Evolutionary conservation across 2,113 vertebrate genomes (phyloP), one percentile per base, ranked within the genome.

Genomic region (Cisticola juncidis): DNA sequence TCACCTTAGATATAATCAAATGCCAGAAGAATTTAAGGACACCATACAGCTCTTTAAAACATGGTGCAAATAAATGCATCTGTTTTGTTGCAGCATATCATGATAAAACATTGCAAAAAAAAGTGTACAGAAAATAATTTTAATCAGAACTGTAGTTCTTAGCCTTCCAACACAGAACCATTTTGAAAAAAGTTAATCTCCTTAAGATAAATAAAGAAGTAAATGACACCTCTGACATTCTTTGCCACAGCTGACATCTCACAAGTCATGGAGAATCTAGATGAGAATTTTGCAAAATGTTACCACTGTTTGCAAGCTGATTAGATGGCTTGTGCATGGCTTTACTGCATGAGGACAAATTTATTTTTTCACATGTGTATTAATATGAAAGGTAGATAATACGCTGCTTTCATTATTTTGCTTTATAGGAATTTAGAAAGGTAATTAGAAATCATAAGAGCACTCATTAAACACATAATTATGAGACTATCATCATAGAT

Each of bases 291-390:
- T 93, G n/a, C 1, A 4, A 76, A 68, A 57, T 22, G 3, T 68
- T 93, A 76, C 25, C 25, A 51, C 21, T 66, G 36, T 26, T 73
- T 90, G 54, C 56, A 83, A 45, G 11, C 25, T 92, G 65, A 65
- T 62, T 73, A 96, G 36, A 45, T 26, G 92, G 20, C 18, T 96
- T 88, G 31, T 65, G 53, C 14, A 86, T 48, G 70, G 36, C 23
- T 80, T 73, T 88, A 44, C 16, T 70, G 31, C 8, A 38, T 58
- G 17, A 95, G 91, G 83, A 95, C 97, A 97, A 97, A 93, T 38
- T 38, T 38, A 74, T 64, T 19, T 72, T 86, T 95, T 60, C n/a
- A 96, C 64, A 88, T 38, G 45, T 94, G 44, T 31, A 71, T 77
- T 45, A 61, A 53, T 78, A 71, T 35, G 29, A 92, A 96, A 87